These are phyloP conservation scores for Globia sparganii DNA, from an alignment of 2,888 invertebrate genomes.

Conservation along the genomic window DNA sequence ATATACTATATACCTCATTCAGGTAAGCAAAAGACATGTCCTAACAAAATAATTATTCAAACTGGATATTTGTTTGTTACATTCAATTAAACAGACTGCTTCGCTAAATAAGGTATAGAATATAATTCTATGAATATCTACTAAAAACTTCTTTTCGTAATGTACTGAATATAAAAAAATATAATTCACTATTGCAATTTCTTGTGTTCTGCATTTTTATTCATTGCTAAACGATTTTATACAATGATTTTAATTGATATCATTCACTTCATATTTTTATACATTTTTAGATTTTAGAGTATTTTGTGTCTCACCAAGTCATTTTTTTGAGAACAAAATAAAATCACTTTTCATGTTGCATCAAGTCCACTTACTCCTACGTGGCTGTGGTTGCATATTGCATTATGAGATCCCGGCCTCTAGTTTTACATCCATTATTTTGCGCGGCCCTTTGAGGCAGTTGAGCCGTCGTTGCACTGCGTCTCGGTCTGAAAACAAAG, in stretches of 20 bases:
- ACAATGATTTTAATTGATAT: conserved; percentile 82
- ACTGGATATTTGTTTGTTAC: neutral
- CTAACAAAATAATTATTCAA: conserved; percentile 24
- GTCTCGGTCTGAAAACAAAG: conserved; percentile 94
- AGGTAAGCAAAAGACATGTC: conserved; percentile 16
- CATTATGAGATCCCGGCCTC: conserved; percentile 90
- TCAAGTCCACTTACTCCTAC: conserved; percentile 81
- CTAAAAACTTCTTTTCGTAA: conserved; percentile 71
- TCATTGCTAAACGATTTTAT: conserved; percentile 80
- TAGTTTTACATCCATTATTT: conserved; percentile 88
- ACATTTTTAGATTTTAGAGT: conserved; percentile 79
- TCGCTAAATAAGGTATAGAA: conserved; percentile 53
- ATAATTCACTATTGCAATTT: conserved; percentile 88
- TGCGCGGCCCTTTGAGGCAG: conserved; percentile 87
- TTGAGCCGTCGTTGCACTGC: conserved; percentile 98
- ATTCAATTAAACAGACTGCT: conserved; percentile 19
- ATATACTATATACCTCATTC: conserved; percentile 68
- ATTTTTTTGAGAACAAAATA: conserved; percentile 87
- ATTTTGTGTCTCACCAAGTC: conserved; percentile 78
- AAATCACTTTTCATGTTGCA: conserved; percentile 88
- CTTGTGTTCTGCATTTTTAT: conserved; percentile 83
- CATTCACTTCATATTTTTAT: conserved; percentile 85
- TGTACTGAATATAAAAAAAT: conserved; percentile 87
- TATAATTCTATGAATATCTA: conserved; percentile 73
- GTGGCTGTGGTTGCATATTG: conserved; percentile 75